Base-by-base conservation (phyloP, 2,888 invertebrate genomes). In the Polietes domitor region DNA sequence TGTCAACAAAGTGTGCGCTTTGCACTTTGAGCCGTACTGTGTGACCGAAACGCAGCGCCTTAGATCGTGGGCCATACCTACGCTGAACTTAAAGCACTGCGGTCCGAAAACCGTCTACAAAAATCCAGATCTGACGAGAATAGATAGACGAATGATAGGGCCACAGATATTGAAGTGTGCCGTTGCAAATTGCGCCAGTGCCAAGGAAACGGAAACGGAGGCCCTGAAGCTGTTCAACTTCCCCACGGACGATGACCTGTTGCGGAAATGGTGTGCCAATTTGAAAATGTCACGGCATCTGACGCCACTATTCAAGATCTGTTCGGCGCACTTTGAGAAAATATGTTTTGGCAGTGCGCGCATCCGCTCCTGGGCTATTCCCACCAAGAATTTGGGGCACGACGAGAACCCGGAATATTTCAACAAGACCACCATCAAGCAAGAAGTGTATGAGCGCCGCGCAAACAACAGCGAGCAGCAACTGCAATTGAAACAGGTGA, bases 31-130 rank as follows among this genome's bases (percentile, higher is more conserved):
- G 50, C 7, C 86, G 0, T 77, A 53, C 9, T 91, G 91, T 17
- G 71, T 87, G 12, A 85, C 85, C 0, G 86, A 87, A 24, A 82
- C 86, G 1, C 88, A 87, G 21, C 87, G 89, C 6, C 53, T 91
- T 6, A 86, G 88, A 24, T 83, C 88, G 0, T 91, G 91, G 91
- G 89, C 89, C 12, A 85, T 90, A 76, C 90, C 90, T 0, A 90
- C 90, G 0, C 55, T 91, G 6, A 85, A 87, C 21, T 75, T 87
- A 9, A 80, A 85, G 7, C 47, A 73, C 1, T 21, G n/a, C 15
- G 68, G 70, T 19, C 53, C 41, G 15, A 71, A 50, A 21, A 73
- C 76, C 17, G 61, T 86, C 19, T 82, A 87, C 43, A 76, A 78
- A 26, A 86, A 87, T 61, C 86, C 87, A 0, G 86, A 87, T 53